A percentile compares a stretch with the other conserved stretches of the same genome.
Evolutionary conservation across 2,888 invertebrate genomes (phyloP).

Genomic region (Nesidiocoris tenuis): DNA sequence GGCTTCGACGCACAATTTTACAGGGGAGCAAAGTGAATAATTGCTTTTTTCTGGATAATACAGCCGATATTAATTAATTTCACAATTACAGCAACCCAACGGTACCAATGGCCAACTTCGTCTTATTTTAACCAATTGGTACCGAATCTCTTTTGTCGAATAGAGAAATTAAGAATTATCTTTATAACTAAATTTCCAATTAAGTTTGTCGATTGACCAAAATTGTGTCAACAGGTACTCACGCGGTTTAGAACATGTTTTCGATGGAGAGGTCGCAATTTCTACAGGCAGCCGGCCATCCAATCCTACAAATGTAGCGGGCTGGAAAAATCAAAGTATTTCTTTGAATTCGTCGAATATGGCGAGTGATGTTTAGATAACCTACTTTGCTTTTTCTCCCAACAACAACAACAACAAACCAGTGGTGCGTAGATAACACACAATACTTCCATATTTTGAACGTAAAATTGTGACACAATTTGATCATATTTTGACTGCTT

Average conservation of each 20-base stretch:
- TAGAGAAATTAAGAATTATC: too few species aligned
- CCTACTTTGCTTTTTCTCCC: too few species aligned
- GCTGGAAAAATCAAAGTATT: conserved; percentile 1
- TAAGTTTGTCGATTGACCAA: not conserved
- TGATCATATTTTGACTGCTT: too few species aligned
- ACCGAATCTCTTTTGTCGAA: too few species aligned
- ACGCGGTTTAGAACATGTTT: not conserved
- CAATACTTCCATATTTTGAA: too few species aligned
- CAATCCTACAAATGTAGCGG: conserved; percentile 21
- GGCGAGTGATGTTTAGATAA: not conserved
- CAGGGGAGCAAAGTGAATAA: not conserved
- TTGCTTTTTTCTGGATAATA: not conserved
- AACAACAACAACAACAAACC: too few species aligned
- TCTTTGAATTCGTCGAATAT: not conserved
- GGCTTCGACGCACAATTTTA: not conserved
- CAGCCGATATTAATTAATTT: not conserved
- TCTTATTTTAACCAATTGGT: too few species aligned
- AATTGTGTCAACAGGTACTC: not conserved
- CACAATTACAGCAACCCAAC: not conserved
- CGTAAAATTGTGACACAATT: not conserved
- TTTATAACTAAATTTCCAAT: too few species aligned
- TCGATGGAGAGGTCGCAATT: conserved; percentile 6
- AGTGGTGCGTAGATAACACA: too few species aligned
- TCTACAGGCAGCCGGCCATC: not conserved
- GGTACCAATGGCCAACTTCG: too few species aligned